Percentiles rank a stretch among this genome's conserved stretches.
These are phyloP conservation scores for Naso thynnoides DNA, from an alignment of 2,797 vertebrate genomes.

Conservation along the genomic window DNA sequence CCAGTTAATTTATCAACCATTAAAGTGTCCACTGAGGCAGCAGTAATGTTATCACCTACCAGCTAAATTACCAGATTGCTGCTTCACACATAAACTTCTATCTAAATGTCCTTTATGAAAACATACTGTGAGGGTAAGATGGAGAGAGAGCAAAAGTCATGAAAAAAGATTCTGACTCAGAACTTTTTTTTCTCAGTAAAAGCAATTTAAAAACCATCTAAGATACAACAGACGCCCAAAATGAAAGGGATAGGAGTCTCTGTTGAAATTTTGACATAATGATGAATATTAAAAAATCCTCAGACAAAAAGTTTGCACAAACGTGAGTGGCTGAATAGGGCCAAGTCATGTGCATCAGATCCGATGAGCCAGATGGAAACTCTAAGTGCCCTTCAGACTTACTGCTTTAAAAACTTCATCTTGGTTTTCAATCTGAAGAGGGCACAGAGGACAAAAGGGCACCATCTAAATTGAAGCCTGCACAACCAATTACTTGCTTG, in stretches of 20 bases:
- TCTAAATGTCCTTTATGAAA: constrained; percentile 21
- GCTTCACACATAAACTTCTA: constrained; percentile 3
- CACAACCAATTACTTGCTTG: constrained; percentile 26
- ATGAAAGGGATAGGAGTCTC: constrained; percentile 5
- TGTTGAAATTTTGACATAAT: constrained; percentile 42
- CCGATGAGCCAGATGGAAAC: constrained; percentile 1
- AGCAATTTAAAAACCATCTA: constrained; percentile 2
- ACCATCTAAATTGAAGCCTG: constrained; percentile 37
- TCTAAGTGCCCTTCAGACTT: constrained; percentile 36
- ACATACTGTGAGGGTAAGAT: background rate
- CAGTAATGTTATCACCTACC: constrained; percentile 21
- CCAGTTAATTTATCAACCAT: constrained; percentile 49
- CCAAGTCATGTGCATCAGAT: background rate
- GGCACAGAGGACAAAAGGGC: constrained; percentile 35
- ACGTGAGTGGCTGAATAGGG: constrained; percentile 3
- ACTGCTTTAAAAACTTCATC: constrained; percentile 36
- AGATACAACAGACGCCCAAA: constrained; percentile 10
- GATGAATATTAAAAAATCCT: background rate
- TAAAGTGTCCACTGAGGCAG: constrained; percentile 17
- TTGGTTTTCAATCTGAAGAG: constrained; percentile 43
- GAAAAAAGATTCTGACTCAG: background rate
- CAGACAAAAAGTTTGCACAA: background rate
- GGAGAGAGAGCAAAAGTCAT: background rate
- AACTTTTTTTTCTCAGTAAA: background rate
- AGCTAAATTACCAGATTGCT: constrained; percentile 27